These are phyloP conservation scores for Bradypus variegatus DNA, from an alignment of 2,797 vertebrate genomes.

Conservation along the genomic window DNA sequence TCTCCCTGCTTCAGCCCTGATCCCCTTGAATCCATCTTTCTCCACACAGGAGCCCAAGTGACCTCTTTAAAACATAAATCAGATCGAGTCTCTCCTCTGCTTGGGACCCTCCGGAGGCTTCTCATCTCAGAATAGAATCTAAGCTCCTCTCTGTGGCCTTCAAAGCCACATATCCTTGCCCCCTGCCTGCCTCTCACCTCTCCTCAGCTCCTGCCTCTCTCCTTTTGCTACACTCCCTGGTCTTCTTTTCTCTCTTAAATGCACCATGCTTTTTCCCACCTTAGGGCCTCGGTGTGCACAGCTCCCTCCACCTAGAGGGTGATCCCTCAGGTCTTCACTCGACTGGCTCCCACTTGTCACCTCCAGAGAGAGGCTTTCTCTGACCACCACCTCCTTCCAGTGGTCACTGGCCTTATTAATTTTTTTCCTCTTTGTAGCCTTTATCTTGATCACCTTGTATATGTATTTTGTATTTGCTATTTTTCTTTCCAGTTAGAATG, in stretches of 20 bases:
- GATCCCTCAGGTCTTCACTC: background rate
- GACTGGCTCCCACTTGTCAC: background rate
- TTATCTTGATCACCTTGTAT: background rate
- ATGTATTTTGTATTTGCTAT: background rate
- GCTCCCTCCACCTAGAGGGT: background rate
- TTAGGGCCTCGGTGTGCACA: background rate
- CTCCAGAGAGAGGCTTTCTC: background rate
- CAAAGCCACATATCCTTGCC: background rate
- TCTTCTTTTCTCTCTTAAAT: background rate
- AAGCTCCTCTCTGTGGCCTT: background rate
- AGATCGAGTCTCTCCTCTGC: background rate
- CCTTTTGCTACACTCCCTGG: too few relatives aligned
- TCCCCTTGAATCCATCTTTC: background rate
- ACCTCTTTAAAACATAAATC: background rate
- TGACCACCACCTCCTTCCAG: background rate
- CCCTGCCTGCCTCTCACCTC: background rate
- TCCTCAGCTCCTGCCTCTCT: background rate
- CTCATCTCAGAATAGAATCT: background rate
- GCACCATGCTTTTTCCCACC: background rate
- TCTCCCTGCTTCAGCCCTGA: background rate
- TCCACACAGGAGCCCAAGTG: background rate
- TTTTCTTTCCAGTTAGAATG: background rate
- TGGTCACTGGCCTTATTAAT: background rate
- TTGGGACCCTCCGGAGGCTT: background rate
- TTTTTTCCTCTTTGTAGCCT: background rate